Percentiles rank a stretch among this genome's conserved stretches.
Conservation (phyloP, 2,113 vertebrate species). For the Lampris incognitus region DNA sequence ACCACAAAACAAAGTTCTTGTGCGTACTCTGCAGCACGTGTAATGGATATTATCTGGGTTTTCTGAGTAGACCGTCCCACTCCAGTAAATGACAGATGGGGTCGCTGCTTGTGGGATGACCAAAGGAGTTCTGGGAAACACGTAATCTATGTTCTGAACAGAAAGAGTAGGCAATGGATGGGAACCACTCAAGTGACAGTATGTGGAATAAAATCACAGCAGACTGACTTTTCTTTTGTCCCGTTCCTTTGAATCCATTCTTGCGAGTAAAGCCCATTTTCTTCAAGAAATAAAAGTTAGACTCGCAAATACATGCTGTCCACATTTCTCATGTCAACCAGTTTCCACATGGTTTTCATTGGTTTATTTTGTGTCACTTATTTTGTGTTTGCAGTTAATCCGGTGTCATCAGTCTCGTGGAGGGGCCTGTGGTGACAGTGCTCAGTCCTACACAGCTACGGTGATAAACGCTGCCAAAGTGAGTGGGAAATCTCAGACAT, state of each 20-base stretch:
- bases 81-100: slow-evolving; percentile 77
- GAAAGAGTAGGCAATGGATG: slow-evolving; percentile 21
- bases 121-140: slow-evolving; percentile 63
- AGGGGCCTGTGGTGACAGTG: slow-evolving; percentile 96
- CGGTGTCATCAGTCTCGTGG: slow-evolving; percentile 98
- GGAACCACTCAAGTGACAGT: slow-evolving; percentile 36
- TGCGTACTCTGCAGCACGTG: slow-evolving; percentile 54
- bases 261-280: slow-evolving; percentile 42
- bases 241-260: slow-evolving; percentile 12
- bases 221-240: slow-evolving; percentile 34
- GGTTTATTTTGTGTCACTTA: not conserved
- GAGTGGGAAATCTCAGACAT: slow-evolving; percentile 67
- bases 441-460: slow-evolving; percentile 98
- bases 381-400: slow-evolving; percentile 86
- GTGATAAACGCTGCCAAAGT: slow-evolving; percentile 99
- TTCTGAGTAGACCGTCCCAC: slow-evolving; percentile 34
- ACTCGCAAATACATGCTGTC: slow-evolving; percentile 11
- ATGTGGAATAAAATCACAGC: slow-evolving; percentile 52
- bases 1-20: slow-evolving; percentile 55
- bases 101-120: slow-evolving; percentile 59
- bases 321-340: slow-evolving; percentile 15
- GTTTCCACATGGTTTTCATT: not conserved
- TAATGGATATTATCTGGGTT: slow-evolving; percentile 57
- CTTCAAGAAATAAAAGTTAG: slow-evolving; percentile 9
- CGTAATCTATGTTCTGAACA: slow-evolving; percentile 40